Base-by-base conservation (phyloP, 2,113 vertebrate genomes). In the Arvicanthis niloticus region DNA sequence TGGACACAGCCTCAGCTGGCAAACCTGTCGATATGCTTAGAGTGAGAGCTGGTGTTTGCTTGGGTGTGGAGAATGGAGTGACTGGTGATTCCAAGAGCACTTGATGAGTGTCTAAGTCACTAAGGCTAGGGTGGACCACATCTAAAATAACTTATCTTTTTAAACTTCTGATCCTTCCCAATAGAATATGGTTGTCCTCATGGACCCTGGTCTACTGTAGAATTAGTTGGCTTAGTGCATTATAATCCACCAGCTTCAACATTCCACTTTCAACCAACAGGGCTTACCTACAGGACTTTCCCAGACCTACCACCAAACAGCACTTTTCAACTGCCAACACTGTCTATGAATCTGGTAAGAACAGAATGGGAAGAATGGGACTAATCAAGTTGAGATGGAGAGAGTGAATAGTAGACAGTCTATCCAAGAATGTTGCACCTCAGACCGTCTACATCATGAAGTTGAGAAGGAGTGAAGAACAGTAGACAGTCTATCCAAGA, bases 281-380 rank as follows among this genome's bases (percentile, higher is more conserved):
- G 68, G 88, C 51, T 88, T 45, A 91, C 37, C 40, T n/a, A 22
- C 70, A 56, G 31, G 62, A 4, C 48, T 80, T 53, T 91, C 31
- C 68, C 42, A 56, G 40, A 58, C 40, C 31, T 34, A 16, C 10
- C 7, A 60, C 34, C 31, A 87, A 24, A 42, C 16, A 42, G 90
- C 7, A 22, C 51, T 93, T 73, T 77, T 77, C 60, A 65, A 68
- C 34, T 29, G 13, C 45, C 51, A 67, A 73, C 77, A 56, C 3
- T 94, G 37, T 56, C 12, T n/a, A 42, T 51, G 40, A 90, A 62
- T 45, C 73, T 53, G 75, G 7, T 80, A 84, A 86, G 37, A 92
- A 56, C 24, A 58, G 84, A 93, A 45, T 24, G 26, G 5, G 53
- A 16, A 24, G 29, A 90, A 77, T 12, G 77, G 24, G 21, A 89